Base-by-base conservation (phyloP, 1,140 invertebrate species). In the Drosophila nigromelanica region DNA sequence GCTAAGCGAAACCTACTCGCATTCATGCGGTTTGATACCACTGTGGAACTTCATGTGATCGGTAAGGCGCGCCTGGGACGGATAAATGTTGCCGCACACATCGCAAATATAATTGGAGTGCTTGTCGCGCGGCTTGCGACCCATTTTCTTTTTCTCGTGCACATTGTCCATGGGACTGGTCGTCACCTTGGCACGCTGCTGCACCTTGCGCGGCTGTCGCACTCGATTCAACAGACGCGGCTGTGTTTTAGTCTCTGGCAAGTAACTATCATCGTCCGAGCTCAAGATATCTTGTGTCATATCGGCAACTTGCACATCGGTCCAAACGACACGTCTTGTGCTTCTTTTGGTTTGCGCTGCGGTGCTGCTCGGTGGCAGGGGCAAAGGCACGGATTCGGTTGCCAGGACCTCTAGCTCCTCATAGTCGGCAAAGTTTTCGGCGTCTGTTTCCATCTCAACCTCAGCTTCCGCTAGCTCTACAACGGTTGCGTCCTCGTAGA, bases 41-140 rank as follows among this genome's bases (percentile, higher is more conserved):
- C 73, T 80, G 71, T 92, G 91, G 27, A 90, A 76, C 52, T 91
- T 92, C 64, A 91, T 90, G 51, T 92, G 91, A 37, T 86, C 85
- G 10, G 85, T 91, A 1, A 92, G 75, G 2, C 87, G 76, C 0
- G 82, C 87, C 61, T 91, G 85, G 0, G 85, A 81, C 3, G 76
- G 85, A 68, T 91, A 92, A 39, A 78, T 83, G 47, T 92, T 92
- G 0, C 85, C 91, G 48, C 91, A 92, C 3, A 91, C 86, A 62
- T 92, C 90, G 42, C 91, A 92, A 7, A 91, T 91, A 47, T 83
- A 91, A 1, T 74, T 67, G 10, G 54, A 56, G 5, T 64, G 72
- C n/a, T 82, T 89, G 10, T 89, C 79, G 11, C 75, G 74, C 1
- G 73, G 62, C 47, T 81, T 89, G 10, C 80, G 63, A 1, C 83